Evolutionary conservation across 2,888 invertebrate genomes (phyloP).

Genomic region (Temnothorax rugatulus): DNA sequence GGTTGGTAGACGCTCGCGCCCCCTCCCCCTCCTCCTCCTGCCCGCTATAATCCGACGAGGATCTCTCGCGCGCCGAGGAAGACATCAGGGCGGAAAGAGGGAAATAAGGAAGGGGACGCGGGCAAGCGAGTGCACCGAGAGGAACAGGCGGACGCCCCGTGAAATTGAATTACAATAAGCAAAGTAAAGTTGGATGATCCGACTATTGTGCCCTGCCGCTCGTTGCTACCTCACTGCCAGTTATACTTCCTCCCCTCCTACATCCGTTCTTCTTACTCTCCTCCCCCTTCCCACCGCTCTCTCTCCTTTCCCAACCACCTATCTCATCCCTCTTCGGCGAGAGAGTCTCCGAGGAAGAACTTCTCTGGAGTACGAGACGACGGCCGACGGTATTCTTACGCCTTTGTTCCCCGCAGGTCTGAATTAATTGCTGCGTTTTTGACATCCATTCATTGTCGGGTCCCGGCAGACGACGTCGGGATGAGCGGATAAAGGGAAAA

Average conservation of each 20-base stretch:
- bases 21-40: not conserved
- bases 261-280: slow-evolving; percentile 63
- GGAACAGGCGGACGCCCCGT: slow-evolving; percentile 78
- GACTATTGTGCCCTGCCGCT: slow-evolving; percentile 78
- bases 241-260: slow-evolving; percentile 67
- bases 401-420: slow-evolving; percentile 82
- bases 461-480: slow-evolving; percentile 78
- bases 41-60: slow-evolving; percentile 67
- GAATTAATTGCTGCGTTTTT: slow-evolving; percentile 86
- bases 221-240: slow-evolving; percentile 80
- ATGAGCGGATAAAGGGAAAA: slow-evolving; percentile 81
- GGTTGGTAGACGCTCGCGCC: slow-evolving; percentile 73
- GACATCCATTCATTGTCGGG: slow-evolving; percentile 84
- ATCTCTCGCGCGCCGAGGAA: slow-evolving; percentile 59
- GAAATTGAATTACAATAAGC: slow-evolving; percentile 85
- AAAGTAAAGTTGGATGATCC: slow-evolving; percentile 84
- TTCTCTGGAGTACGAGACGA: slow-evolving; percentile 79
- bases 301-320: not conserved
- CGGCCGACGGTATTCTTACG: slow-evolving; percentile 82
- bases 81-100: slow-evolving; percentile 56
- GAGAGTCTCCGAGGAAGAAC: slow-evolving; percentile 79
- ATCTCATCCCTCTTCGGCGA: slow-evolving; percentile 63
- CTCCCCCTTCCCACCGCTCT: slow-evolving; percentile 14
- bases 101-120: slow-evolving; percentile 60
- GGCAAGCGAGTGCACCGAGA: slow-evolving; percentile 62